Conservation (phyloP, 2,113 vertebrate genomes). For the Baryphthengus martii region DNA sequence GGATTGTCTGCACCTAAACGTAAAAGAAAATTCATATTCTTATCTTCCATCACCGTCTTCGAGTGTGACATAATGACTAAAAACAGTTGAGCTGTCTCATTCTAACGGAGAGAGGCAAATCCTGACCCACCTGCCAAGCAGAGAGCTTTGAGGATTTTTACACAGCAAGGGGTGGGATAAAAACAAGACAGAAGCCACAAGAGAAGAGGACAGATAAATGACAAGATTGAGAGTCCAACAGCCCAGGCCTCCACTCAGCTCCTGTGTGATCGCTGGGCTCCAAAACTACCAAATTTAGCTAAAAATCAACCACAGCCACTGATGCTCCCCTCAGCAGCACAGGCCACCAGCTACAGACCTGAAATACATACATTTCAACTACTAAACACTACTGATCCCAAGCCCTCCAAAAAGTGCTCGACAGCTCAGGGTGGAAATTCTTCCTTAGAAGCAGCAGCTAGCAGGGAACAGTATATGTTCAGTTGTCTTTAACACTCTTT, state of each 20-base stretch:
- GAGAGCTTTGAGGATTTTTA: neutral
- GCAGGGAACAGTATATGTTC: neutral
- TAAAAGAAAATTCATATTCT: neutral
- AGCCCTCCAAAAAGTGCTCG: rapidly evolving
- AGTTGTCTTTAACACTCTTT: neutral
- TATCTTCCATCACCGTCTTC: neutral
- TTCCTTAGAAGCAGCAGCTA: neutral
- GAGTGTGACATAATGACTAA: neutral
- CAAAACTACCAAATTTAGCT: neutral
- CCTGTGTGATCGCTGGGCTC: neutral
- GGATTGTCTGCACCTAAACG: neutral
- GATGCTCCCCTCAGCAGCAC: neutral
- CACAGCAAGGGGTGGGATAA: neutral
- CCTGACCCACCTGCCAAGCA: neutral
- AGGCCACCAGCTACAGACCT: neutral
- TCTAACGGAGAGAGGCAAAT: neutral
- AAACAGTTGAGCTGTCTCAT: neutral
- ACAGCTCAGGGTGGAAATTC: neutral
- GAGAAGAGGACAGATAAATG: neutral
- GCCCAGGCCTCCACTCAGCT: neutral
- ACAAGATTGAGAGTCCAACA: neutral
- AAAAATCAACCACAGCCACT: neutral
- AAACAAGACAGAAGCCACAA: neutral
- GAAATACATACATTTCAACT: neutral
- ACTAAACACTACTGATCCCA: neutral